Conservation (phyloP, 2,888 invertebrate species). For the Oxytorus armatus region DNA sequence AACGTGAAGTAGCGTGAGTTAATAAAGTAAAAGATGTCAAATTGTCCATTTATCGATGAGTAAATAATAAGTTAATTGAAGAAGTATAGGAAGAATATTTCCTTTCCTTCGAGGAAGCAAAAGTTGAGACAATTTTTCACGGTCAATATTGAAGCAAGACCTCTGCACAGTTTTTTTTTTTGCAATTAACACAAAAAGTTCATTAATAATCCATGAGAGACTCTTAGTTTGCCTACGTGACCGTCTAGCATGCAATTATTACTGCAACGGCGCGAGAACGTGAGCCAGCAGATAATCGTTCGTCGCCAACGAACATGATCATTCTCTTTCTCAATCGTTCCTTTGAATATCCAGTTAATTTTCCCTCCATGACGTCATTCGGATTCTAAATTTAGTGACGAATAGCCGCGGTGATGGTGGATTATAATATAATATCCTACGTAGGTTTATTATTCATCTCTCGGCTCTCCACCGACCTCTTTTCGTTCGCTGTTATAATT, state of each 20-base stretch:
- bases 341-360: constrained; percentile 38
- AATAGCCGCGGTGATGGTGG: not conserved
- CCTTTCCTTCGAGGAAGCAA: not conserved
- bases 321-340: constrained; percentile 20
- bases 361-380: constrained; percentile 17
- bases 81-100: not conserved
- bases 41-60: not conserved
- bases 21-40: too few species aligned
- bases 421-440: constrained; percentile 3
- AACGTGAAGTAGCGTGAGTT: too few species aligned
- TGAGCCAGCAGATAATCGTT: constrained; percentile 8
- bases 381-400: constrained; percentile 23
- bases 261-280: constrained; percentile 12
- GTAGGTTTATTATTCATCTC: not conserved
- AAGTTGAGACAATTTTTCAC: not conserved
- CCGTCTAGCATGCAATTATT: too few species aligned
- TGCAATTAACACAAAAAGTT: not conserved
- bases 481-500: not conserved
- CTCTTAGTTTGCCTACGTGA: not conserved
- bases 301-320: not conserved
- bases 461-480: not conserved
- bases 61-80: not conserved
- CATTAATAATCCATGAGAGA: not conserved
- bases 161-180: not conserved
- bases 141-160: not conserved